Conservation (phyloP, 64 coral and sea anemone species). For the Stichodactyla helianthus region DNA sequence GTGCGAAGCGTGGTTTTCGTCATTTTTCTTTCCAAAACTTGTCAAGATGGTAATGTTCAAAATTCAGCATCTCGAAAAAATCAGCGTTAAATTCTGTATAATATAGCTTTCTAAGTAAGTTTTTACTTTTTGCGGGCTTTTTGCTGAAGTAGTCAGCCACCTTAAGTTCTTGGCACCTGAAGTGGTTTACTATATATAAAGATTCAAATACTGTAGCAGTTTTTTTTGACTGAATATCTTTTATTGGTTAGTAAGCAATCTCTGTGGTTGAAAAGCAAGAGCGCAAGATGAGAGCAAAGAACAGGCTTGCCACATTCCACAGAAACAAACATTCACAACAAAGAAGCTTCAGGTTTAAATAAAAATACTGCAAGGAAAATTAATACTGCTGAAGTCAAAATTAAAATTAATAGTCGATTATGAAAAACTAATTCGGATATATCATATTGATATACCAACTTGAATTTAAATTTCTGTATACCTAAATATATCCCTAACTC, state of each 20-base stretch:
- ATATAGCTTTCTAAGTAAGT: no score
- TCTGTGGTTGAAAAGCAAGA: neutral
- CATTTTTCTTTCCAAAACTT: no score
- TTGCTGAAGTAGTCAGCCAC: no score
- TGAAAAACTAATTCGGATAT: neutral
- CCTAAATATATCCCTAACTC: neutral
- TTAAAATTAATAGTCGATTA: neutral
- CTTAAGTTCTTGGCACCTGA: no score
- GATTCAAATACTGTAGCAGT: neutral
- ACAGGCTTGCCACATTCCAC: neutral
- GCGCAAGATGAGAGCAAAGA: neutral
- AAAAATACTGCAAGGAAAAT: neutral
- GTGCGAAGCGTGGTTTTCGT: no score
- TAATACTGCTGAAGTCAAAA: neutral
- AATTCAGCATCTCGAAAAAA: no score
- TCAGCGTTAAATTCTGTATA: no score
- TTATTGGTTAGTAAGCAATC: neutral
- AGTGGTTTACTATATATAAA: no score
- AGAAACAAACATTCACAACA: neutral
- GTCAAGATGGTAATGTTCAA: no score
- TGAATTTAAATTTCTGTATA: neutral
- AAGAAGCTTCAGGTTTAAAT: neutral
- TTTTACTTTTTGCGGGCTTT: no score
- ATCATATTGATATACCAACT: neutral
- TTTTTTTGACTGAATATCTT: conserved; percentile 2